Conservation (phyloP, 2,888 invertebrate genomes). For the Conops quadrifasciatus region DNA sequence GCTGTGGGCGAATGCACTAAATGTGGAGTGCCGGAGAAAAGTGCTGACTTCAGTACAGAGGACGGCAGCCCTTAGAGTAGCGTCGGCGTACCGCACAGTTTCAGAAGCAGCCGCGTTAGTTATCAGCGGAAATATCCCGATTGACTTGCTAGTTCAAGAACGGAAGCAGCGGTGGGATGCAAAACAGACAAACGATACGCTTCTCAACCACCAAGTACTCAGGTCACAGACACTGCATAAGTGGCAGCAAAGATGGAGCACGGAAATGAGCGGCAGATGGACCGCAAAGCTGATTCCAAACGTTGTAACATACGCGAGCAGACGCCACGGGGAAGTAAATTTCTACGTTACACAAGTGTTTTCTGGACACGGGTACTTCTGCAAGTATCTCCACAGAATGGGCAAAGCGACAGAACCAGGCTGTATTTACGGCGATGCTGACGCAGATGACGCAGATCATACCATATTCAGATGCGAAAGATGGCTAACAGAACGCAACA, state of each 20-base stretch:
- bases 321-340: constrained; percentile 3
- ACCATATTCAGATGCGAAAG: not conserved
- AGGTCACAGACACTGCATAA: not conserved
- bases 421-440: constrained; percentile 15
- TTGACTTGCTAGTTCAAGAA: not conserved
- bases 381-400: constrained; percentile 13
- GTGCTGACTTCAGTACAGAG: constrained; percentile 6
- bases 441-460: constrained; percentile 17
- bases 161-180: not conserved
- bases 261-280: constrained; percentile 7
- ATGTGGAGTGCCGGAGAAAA: no score
- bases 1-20: not conserved
- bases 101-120: constrained; percentile 2
- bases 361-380: constrained; percentile 18
- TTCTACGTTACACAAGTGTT: constrained; percentile 19
- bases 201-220: not conserved
- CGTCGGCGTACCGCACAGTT: no score
- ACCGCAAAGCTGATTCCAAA: constrained; percentile 1
- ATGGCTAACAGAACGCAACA: not conserved
- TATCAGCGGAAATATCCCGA: constrained; percentile 7
- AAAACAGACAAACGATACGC: not conserved
- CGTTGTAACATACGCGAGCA: not conserved
- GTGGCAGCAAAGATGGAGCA: constrained; percentile 25
- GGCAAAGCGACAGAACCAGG: constrained; percentile 10
- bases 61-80: constrained; percentile 13